Base-by-base conservation (phyloP, 2,888 invertebrate species). In the Synergus laeviventris region DNA sequence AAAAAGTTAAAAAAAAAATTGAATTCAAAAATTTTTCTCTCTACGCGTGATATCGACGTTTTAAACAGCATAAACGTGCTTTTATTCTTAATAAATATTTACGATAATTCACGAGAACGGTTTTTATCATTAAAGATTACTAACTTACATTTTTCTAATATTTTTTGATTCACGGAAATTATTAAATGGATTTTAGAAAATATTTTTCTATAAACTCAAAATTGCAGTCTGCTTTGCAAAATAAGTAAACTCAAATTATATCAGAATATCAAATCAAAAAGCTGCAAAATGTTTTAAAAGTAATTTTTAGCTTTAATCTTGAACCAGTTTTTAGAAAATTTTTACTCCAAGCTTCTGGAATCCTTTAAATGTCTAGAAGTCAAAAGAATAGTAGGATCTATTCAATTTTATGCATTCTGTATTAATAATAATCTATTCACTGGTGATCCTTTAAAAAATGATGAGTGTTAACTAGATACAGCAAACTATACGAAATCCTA, bases 401-500 rank as follows among this genome's bases (percentile, higher is more conserved):
- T 18, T 12, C 3, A 2, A 24, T 21, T 59, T 21, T 59, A 24
- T 59, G 21, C 21, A 11, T 59, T 59, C 21, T 59, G 21, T 59
- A 21, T 59, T 59, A 18, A 59, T 59, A 59, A 59, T 24, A 18
- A 5, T 59, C 21, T 54, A 54, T 18, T 18, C 2, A 54, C 18
- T 54, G 2, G 2, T 54, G 9, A 9, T 54, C n/a, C 18, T 54
- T 18, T 18, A 18, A 16, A 11, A 18, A 18, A 16, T 2, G n/a
- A 16, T 36, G 24, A 12, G 38, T 62, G 31, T 31, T 31, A 14
- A 62, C 18, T 38, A n/a, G n/a, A 62, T n/a, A 24, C 38, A 12
- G 31, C 21, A 18, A 59, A n/a, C 14, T 38, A 56, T 59, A 39
- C 36, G 38, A 56, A 74, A 54, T 73, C 36, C 36, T 74, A 56